Conservation (phyloP, 2,888 invertebrate genomes). For the Cephus spinipes region DNA sequence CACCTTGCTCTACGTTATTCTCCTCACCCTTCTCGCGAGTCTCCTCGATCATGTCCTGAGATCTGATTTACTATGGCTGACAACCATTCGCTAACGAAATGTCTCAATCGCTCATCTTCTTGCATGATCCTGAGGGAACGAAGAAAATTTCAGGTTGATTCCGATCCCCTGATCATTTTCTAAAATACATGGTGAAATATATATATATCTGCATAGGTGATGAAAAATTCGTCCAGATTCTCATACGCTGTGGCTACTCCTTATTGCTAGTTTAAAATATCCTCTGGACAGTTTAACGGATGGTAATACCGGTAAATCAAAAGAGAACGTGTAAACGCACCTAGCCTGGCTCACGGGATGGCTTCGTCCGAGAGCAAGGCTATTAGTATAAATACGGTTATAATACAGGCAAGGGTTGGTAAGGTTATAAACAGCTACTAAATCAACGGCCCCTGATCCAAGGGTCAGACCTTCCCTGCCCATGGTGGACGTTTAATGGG, state of each 20-base stretch:
- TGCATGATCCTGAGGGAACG: background rate
- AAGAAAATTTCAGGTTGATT: background rate
- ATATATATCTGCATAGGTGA: constrained; percentile 3
- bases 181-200: background rate
- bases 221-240: background rate
- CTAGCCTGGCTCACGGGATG: background rate
- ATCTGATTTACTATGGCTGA: constrained; percentile 23
- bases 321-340: background rate
- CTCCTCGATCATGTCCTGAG: constrained; percentile 11
- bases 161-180: background rate
- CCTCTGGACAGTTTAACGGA: constrained; percentile 1
- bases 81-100: constrained; percentile 10
- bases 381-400: constrained; percentile 65
- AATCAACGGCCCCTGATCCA: constrained; percentile 52
- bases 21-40: background rate
- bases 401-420: constrained; percentile 57
- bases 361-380: constrained; percentile 30
- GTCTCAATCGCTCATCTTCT: constrained; percentile 13
- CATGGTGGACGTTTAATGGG: constrained; percentile 22
- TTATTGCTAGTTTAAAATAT: background rate
- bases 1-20: constrained; percentile 1
- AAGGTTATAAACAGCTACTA: constrained; percentile 63
- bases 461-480: constrained; percentile 20
- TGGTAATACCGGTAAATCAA: constrained; percentile 3
- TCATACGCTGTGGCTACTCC: background rate